Base-by-base conservation (phyloP, 2,888 invertebrate species). In the Amphipoea oculea region DNA sequence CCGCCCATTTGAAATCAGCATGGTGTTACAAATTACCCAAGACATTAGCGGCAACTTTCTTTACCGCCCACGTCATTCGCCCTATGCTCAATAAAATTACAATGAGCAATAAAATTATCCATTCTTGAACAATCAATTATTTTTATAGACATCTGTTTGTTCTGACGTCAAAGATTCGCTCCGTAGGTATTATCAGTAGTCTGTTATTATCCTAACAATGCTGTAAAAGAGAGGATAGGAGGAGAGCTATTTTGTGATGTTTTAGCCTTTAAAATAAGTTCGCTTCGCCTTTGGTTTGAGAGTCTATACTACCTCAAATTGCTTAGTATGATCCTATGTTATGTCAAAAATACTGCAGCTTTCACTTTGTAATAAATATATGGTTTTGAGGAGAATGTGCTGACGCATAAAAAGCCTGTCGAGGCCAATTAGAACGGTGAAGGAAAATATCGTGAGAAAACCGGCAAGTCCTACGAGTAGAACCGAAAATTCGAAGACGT, bases 91-190 rank as follows among this genome's bases (percentile, higher is more conserved):
- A 74, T 62, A 57, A 67, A 67, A 76, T 73, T 66, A 88, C 85
- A 89, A 88, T 88, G 72, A 67, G 73, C 70, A 45, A 88, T 88
- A 86, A 89, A 87, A 66, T 75, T 51, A 76, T 84, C 81, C 85
- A 81, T 84, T 75, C 57, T 57, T 62, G 81, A 45, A n/a, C 51
- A 83, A 69, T 36, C 80, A 78, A 79, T 89, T 81, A 83, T 75
- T 76, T 81, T 86, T 75, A 88, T 85, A 54, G 68, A 51, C 63
- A 36, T 79, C 82, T 81, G 74, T 76, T 77, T 45, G 63, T 17
- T 42, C 51, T 83, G 81, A 84, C 81, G 83, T 86, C 84, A 75
- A 48, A 40, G 51, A 78, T 67, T 78, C 14, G 40, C 70, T 29
- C 4, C 17, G 12, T 36, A 42, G 36, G 62, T 72, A 42, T 69